Evolutionary conservation across 1,140 invertebrate genomes (phyloP), one percentile per base, ranked within the genome.

Genomic region (Diuraphis noxia): DNA sequence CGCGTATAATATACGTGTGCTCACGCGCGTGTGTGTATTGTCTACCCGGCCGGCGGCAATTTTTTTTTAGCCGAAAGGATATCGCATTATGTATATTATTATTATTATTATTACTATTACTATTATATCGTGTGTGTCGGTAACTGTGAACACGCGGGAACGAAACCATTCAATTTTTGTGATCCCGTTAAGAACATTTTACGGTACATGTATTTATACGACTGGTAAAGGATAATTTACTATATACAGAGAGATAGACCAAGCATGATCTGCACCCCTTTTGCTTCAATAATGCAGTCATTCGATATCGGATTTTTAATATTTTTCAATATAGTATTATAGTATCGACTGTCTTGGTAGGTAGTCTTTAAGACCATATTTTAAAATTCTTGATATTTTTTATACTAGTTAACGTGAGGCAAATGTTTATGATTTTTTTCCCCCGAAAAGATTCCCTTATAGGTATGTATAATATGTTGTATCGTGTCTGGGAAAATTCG

Each of bases 1-100:
- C 30, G 30, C 87, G 17, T 52, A 52, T 21, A 23, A 30, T 38
- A 41, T 41, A 41, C 38, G 81, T 17, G 40, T 86, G 19, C 25
- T 36, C n/a, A 40, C 38, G 81, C 36, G 79, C 36, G 81, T 30
- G 38, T 82, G 36, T 40, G 81, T 10, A 34, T 21, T 43, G 84
- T 86, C n/a, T 41, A 46, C 41, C n/a, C 13, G 13, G 85, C 34
- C 46, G 34, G 43, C 36, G 34, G 46, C 34, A 56, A 38, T 87
- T 13, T 72, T 63, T 49, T 63, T 88, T 72, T 41, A 25, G 87
- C 52, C 87, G 34, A 88, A 88, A 88, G 38, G 34, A 72, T 81
- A 81, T 38, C 40, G 10, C 38, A 38, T 38, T 81, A 72, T 72
- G 10, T n/a, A 13, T n/a, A 63, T 63, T 17, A 63, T 63, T n/a